Evolutionary conservation across 2,113 vertebrate species (phyloP), one percentile per base, ranked within the genome.

Genomic region (Pachyramphus minor): DNA sequence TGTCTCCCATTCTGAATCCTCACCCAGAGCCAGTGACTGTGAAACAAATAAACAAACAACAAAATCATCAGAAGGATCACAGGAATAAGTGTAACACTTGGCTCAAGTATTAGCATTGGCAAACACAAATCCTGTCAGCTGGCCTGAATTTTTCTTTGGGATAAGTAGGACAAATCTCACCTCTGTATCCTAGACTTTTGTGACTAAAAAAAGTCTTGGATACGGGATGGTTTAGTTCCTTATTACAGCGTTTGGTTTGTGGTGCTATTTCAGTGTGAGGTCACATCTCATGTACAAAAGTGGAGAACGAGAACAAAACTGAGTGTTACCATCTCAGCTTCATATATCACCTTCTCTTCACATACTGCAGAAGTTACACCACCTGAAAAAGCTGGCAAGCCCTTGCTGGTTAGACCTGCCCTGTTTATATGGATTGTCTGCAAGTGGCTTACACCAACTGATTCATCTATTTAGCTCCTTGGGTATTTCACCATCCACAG

Each of bases 1-100:
- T 99, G 98, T 99, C 99, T 98, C 98, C 98, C 99, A 99, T 99
- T 98, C 98, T 99, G 99, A 98, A 98, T 96, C 60, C 96, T 98
- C 98, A 98, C 97, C 97, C 96, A 96, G 97, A 97, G 98, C 97
- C 97, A 98, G 97, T 98, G 97, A 98, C 98, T 99, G 97, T 12
- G 96, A 97, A 66, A 80, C 30, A 39, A 96, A 42, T 5, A 60
- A 56, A 76, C 23, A 35, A 58, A 6, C 11, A 53, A 55, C n/a
- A 55, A 50, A 71, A 59, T 13, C 3, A 75, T 68, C 31, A 96
- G 27, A 67, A 75, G 72, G 28, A 37, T 28, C 41, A 68, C 27
- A 19, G 20, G 18, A 68, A 16, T 18, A 68, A 84, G 14, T 20
- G 1, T 3, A 63, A 42, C 49, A 52, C 42, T 49, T 68, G 44